Percentiles rank a stretch among this genome's conserved stretches.
phyloP scores from a whole-genome alignment of 2,113 vertebrate genomes.

The Hemichromis elongatus region DNA sequence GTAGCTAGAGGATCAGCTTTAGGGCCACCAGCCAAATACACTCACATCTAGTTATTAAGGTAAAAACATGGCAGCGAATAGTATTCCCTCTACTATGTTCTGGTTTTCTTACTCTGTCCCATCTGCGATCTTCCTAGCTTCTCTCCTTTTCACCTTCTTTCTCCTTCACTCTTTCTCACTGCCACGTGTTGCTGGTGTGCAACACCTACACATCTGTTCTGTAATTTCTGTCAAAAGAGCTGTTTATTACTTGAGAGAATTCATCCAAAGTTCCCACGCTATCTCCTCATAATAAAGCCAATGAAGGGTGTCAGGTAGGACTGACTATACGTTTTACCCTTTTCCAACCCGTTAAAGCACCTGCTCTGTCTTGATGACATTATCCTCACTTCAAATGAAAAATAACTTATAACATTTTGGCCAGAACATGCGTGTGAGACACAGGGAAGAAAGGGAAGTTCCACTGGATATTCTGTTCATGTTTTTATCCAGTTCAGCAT shows the following conservation, averaged over 20 bases:
- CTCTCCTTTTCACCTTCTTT: constrained; percentile 1
- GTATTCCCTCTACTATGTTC: neutral
- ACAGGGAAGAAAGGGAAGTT: constrained; percentile 2
- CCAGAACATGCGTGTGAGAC: constrained; percentile 6
- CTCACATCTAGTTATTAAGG: neutral
- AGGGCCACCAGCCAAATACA: neutral
- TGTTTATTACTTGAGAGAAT: constrained; percentile 45
- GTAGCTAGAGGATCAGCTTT: neutral
- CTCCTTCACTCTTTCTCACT: neutral
- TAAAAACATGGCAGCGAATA: neutral
- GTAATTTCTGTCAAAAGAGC: constrained; percentile 27
- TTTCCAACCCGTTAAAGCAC: constrained; percentile 27
- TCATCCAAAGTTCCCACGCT: constrained; percentile 38
- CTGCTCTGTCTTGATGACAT: constrained; percentile 36
- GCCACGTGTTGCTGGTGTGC: constrained; percentile 15
- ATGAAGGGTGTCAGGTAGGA: constrained; percentile 27
- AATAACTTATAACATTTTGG: constrained; percentile 11
- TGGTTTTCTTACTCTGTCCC: neutral
- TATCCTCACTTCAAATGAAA: constrained; percentile 30
- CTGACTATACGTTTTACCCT: constrained; percentile 17
- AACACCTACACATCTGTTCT: constrained; percentile 49
- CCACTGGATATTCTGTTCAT: constrained; percentile 18
- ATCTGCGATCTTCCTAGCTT: neutral
- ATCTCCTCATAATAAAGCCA: constrained; percentile 41
- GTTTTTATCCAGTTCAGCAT: constrained; percentile 11